These are phyloP conservation scores for Catalaphyllia jardinei DNA, from an alignment of 64 coral and sea anemone genomes.

Conservation along the genomic window DNA sequence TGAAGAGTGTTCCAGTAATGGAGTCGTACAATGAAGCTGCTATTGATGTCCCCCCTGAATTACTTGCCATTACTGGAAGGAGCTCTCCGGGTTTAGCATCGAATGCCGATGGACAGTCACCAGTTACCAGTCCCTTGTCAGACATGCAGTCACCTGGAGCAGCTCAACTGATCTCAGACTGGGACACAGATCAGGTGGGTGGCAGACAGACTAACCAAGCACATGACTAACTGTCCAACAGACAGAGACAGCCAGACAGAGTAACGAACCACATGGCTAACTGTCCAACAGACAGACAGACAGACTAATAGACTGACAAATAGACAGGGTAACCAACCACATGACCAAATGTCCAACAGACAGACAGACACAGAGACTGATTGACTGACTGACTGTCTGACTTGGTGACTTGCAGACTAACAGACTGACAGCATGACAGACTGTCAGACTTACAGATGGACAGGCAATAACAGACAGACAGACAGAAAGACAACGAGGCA, in stretches of 20 bases:
- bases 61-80: neutral
- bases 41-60: conserved; percentile 76
- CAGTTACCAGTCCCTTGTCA: neutral
- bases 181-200: conserved; percentile 66
- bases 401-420: neutral
- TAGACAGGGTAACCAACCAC: neutral
- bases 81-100: neutral
- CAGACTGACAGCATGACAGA: neutral
- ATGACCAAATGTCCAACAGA: neutral
- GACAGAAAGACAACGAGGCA: no score
- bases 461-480: neutral
- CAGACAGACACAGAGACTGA: neutral
- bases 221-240: no score
- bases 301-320: neutral
- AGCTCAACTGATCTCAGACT: conserved; percentile 35
- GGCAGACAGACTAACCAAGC: no score
- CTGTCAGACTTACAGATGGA: neutral
- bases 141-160: conserved; percentile 8
- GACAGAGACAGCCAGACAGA: neutral
- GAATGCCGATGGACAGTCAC: conserved; percentile 13
- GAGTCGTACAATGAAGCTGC: conserved; percentile 82
- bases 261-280: neutral
- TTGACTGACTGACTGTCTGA: neutral
- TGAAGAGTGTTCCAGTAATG: conserved; percentile 65
- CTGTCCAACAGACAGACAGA: neutral